Conservation (phyloP, 1,140 invertebrate genomes). For the Calephelis nemesis region DNA sequence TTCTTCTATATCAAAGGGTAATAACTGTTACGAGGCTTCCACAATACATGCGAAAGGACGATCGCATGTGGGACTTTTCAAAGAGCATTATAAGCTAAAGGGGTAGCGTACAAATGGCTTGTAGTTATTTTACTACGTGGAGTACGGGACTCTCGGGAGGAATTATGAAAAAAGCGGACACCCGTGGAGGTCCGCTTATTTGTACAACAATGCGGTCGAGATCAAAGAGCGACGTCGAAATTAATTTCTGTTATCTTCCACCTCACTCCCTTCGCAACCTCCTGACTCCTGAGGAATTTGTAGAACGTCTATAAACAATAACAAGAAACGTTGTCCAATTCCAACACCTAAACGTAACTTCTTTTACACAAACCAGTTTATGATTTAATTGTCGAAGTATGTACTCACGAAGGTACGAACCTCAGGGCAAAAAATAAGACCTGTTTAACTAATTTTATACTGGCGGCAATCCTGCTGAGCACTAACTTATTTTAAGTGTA, state of each 20-base stretch:
- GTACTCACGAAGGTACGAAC: too few species aligned
- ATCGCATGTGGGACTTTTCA: background rate
- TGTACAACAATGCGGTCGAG: conserved; percentile 23
- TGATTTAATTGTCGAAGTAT: too few species aligned
- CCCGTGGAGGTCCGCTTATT: conserved; percentile 19
- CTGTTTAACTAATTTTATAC: too few species aligned
- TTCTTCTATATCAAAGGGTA: too few species aligned
- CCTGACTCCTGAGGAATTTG: background rate
- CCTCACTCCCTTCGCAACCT: conserved; percentile 14
- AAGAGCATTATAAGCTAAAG: background rate
- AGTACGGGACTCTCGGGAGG: conserved; percentile 5
- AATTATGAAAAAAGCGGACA: conserved; percentile 17
- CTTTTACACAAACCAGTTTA: too few species aligned
- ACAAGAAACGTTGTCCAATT: too few species aligned
- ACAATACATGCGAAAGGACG: background rate
- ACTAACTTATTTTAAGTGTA: too few species aligned
- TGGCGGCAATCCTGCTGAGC: too few species aligned
- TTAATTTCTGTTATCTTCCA: conserved; percentile 19
- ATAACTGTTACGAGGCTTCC: too few species aligned
- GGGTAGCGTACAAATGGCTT: background rate
- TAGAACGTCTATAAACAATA: too few species aligned
- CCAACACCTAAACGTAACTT: too few species aligned
- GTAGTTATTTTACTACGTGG: conserved; percentile 2
- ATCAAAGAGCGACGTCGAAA: conserved; percentile 20
- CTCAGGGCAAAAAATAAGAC: too few species aligned